Evolutionary conservation across 1,140 invertebrate genomes (phyloP).

Genomic region (Caenorhabditis latens): DNA sequence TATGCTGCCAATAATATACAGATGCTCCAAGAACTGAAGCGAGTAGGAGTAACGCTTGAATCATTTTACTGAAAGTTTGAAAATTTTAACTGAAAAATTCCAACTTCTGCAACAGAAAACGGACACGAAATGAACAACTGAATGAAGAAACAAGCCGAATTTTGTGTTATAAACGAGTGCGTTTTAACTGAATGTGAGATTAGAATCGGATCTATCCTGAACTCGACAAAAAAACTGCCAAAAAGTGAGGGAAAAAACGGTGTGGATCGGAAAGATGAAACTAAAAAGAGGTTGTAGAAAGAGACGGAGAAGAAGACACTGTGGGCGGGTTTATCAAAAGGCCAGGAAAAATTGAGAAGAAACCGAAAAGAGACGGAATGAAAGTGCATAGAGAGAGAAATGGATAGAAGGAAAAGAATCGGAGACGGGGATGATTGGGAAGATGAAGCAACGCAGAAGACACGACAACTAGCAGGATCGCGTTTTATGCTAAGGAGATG

Average conservation of each 20-base stretch:
- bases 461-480: slow-evolving; percentile 3
- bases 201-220: slow-evolving; percentile 17
- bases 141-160: not conserved
- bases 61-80: slow-evolving; percentile 6
- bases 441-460: slow-evolving; percentile 14
- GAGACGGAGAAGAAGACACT: not conserved
- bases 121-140: not conserved
- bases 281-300: slow-evolving; percentile 36
- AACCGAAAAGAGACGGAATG: slow-evolving; percentile 38
- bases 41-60: slow-evolving; percentile 31
- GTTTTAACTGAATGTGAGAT: slow-evolving; percentile 11
- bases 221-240: slow-evolving; percentile 26
- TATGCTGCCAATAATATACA: slow-evolving; percentile 45
- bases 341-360: slow-evolving; percentile 36
- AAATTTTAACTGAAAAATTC: not conserved
- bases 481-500: slow-evolving; percentile 23
- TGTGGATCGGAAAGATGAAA: slow-evolving; percentile 32
- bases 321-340: slow-evolving; percentile 41
- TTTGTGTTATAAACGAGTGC: slow-evolving; percentile 20
- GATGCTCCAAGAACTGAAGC: slow-evolving; percentile 50
- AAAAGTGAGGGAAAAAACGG: not conserved
- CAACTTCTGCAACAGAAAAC: not conserved
- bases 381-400: slow-evolving; percentile 36
- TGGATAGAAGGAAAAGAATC: not conserved
- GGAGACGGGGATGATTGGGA: not conserved